phyloP scores from a whole-genome alignment of 1,140 invertebrate genomes.

The Drosophila quadrilineata region DNA sequence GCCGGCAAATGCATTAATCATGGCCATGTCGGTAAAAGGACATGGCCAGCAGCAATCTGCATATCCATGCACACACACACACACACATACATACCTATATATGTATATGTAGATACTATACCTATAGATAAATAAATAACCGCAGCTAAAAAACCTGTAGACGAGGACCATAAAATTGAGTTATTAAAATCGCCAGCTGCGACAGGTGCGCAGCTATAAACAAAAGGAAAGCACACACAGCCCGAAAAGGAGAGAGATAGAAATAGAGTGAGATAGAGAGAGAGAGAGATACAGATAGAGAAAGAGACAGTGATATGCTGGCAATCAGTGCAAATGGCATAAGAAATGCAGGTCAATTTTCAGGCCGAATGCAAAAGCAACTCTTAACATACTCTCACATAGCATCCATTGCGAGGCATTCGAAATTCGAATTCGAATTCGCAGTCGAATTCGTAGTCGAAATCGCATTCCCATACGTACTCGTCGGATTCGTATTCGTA shows the following conservation, averaged over 20 bases:
- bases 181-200: conserved; percentile 55
- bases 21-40: conserved; percentile 48
- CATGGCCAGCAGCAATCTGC: conserved; percentile 34
- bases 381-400: conserved; percentile 22
- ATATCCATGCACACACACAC: too few species aligned
- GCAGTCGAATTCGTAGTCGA: too few species aligned
- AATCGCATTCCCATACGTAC: too few species aligned
- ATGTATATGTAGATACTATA: too few species aligned
- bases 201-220: conserved; percentile 60
- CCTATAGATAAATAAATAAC: conserved; percentile 51
- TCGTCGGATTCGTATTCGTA: too few species aligned
- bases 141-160: conserved; percentile 49
- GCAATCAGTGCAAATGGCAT: conserved; percentile 45
- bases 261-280: not conserved
- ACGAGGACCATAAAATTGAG: conserved; percentile 59
- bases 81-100: too few species aligned
- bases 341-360: conserved; percentile 62
- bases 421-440: too few species aligned
- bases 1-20: conserved; percentile 58
- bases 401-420: too few species aligned
- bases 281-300: conserved; percentile 6
- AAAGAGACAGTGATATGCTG: not conserved
- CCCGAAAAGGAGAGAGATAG: conserved; percentile 11
- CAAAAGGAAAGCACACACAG: conserved; percentile 3
- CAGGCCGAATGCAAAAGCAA: conserved; percentile 11